Conservation (phyloP, 1,140 invertebrate species). For the Sipha flava region DNA sequence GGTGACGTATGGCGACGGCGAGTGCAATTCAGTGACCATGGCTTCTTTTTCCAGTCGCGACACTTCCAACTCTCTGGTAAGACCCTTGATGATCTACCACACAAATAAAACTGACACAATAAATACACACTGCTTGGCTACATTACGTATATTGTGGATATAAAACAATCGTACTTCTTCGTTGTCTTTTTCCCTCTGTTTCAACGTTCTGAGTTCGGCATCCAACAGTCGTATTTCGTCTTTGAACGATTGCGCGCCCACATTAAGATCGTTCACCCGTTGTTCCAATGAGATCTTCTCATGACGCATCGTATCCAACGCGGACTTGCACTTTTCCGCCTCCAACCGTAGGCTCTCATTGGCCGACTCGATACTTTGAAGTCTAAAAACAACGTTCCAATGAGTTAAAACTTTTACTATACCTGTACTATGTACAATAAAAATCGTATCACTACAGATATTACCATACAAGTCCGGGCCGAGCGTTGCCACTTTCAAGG, state of each 20-base stretch:
- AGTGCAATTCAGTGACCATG: constrained; percentile 48
- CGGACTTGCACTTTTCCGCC: constrained; percentile 48
- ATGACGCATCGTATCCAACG: constrained; percentile 50
- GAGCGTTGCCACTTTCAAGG: too few relatives aligned
- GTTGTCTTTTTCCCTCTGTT: constrained; percentile 51
- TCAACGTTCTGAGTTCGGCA: constrained; percentile 47
- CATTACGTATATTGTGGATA: too few relatives aligned
- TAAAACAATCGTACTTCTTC: constrained; percentile 41
- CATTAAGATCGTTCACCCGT: constrained; percentile 51
- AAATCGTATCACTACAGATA: too few relatives aligned
- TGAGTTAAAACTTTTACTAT: too few relatives aligned
- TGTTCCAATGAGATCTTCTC: constrained; percentile 48
- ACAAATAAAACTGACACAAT: constrained; percentile 36
- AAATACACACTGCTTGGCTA: too few relatives aligned
- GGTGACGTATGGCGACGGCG: constrained; percentile 30
- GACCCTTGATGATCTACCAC: constrained; percentile 56
- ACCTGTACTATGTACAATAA: too few relatives aligned
- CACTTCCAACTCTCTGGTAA: constrained; percentile 57
- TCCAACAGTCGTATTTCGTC: constrained; percentile 46
- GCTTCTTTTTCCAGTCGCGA: constrained; percentile 47
- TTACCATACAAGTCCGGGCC: too few relatives aligned
- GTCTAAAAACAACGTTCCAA: constrained; percentile 44
- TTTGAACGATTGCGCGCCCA: constrained; percentile 47
- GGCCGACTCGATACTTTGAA: constrained; percentile 70
- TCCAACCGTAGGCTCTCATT: constrained; percentile 68